Base-by-base conservation (phyloP, 2,888 invertebrate genomes). In the Apodemia hepburni region DNA sequence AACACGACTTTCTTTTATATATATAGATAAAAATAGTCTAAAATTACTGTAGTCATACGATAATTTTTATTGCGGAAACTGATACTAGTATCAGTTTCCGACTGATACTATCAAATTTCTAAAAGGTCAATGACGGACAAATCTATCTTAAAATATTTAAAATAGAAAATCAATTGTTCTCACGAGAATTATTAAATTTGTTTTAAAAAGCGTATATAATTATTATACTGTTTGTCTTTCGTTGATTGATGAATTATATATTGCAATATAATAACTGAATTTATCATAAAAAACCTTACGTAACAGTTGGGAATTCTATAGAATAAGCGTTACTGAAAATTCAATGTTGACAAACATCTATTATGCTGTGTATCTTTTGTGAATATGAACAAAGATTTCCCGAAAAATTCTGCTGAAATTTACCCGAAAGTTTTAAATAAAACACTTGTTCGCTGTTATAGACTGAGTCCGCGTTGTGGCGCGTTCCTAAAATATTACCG, bases 401-500 rank as follows among this genome's bases (percentile, higher is more conserved):
- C 54, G 54, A 29, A 58, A 47, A 7, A 58, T 61, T 45, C 58
- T 27, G 45, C 22, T 61, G 45, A 45, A 61, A 29, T 58, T n/a
- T 54, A 54, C 27, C 54, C n/a, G 29, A 17, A 45, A 54, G 47
- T 60, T 66, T 62, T 63, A 63, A 65, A 66, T 65, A 65, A 61
- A 61, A 54, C 18, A 42, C 61, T 58, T 62, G 64, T 64, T 67
- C 65, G 62, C 58, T 51, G 51, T 59, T 54, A 54, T 54, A 54
- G 54, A 54, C 54, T 27, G 22, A 27, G 54, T 27, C 54, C 60
- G 57, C 61, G 49, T 62, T 59, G 47, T 58, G 35, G 60, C 60
- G 54, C 61, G 61, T 64, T 62, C 65, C 65, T 65, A 62, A 68
- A 65, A 66, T 67, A 69, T 68, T 49, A 59, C 64, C 58, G 58